A percentile compares a stretch with the other conserved stretches of the same genome.
Conservation (phyloP, 2,888 invertebrate genomes). For the Cryptocephalus primarius region DNA sequence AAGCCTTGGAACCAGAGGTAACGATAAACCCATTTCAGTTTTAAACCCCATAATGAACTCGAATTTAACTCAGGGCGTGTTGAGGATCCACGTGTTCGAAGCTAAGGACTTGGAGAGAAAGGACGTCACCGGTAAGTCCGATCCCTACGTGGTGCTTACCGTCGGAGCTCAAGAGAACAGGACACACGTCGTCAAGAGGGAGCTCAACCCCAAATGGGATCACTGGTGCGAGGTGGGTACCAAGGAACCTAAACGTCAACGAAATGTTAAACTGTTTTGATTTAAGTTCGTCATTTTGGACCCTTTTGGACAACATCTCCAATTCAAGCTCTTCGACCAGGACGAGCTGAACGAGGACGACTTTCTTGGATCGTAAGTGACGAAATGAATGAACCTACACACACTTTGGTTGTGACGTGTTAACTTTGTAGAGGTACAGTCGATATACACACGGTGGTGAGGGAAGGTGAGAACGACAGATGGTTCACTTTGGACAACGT, state of each 20-base stretch:
- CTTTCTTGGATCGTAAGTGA: constrained; percentile 24
- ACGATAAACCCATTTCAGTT: constrained; percentile 10
- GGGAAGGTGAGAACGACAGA: constrained; percentile 22
- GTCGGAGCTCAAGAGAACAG: constrained; percentile 87
- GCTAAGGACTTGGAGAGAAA: constrained; percentile 90
- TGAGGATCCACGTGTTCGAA: constrained; percentile 85
- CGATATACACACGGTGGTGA: constrained; percentile 21
- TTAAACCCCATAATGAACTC: background rate
- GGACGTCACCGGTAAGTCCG: constrained; percentile 88
- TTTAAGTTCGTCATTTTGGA: constrained; percentile 28
- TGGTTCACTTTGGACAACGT: constrained; percentile 76
- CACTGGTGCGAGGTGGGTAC: constrained; percentile 84
- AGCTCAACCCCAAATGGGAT: constrained; percentile 91
- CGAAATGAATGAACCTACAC: too few relatives aligned
- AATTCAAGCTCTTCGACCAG: constrained; percentile 26
- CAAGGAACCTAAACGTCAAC: background rate
- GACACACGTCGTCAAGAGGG: constrained; percentile 84
- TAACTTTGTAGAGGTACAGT: constrained; percentile 53
- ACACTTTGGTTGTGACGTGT: too few relatives aligned
- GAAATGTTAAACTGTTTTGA: too few relatives aligned
- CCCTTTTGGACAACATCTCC: constrained; percentile 24
- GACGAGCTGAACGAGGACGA: constrained; percentile 26
- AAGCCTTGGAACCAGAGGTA: constrained; percentile 86
- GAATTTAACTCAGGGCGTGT: constrained; percentile 57
- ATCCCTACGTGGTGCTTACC: constrained; percentile 83